Conservation (phyloP, 2,888 invertebrate genomes). For the Zaprionus lineosus region DNA sequence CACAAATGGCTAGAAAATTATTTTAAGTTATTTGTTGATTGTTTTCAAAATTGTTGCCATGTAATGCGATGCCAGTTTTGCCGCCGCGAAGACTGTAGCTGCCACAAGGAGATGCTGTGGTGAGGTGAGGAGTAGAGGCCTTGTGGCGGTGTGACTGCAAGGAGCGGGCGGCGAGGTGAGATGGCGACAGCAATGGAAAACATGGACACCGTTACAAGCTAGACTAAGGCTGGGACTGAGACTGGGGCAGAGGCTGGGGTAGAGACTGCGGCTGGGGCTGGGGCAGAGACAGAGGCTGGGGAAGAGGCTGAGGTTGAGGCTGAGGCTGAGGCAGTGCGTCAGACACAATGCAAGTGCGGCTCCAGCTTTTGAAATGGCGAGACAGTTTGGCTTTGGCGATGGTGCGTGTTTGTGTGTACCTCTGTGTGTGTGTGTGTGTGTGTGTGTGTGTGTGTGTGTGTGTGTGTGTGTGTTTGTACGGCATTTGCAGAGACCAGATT, state of each 20-base stretch:
- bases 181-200: too few relatives aligned
- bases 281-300: neutral
- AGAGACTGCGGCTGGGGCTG: neutral
- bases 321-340: conserved; percentile 42
- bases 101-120: too few relatives aligned
- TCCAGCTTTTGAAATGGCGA: conserved; percentile 52
- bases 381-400: conserved; percentile 50
- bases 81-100: conserved; percentile 16
- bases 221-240: too few relatives aligned
- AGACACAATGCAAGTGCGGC: conserved; percentile 53
- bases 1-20: conserved; percentile 69
- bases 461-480: conserved; percentile 30
- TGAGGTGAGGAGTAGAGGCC: too few relatives aligned
- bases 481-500: conserved; percentile 25
- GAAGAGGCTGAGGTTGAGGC: neutral
- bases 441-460: neutral
- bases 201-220: too few relatives aligned
- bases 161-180: too few relatives aligned
- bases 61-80: conserved; percentile 61
- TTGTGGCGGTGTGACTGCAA: too few relatives aligned
- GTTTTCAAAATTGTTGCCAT: conserved; percentile 69
- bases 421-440: neutral
- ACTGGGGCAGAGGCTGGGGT: neutral
- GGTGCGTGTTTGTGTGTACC: conserved; percentile 21
- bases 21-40: conserved; percentile 71